Conservation (phyloP, 2,113 vertebrate species). For the Ranitomeya variabilis region DNA sequence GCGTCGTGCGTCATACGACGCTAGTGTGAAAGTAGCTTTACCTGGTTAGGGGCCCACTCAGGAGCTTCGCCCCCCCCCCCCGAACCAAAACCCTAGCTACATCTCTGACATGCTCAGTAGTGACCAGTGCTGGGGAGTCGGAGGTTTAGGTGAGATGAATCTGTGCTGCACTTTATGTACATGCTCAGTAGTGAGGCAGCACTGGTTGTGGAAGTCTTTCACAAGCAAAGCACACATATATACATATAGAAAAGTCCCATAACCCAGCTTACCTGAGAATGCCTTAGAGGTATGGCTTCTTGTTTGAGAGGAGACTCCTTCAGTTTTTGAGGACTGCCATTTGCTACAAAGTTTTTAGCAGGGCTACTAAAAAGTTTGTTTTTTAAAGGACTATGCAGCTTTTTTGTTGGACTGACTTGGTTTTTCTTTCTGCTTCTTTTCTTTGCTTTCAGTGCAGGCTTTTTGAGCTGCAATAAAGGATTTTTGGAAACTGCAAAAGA, state of each 20-base stretch:
- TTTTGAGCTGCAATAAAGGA: conserved; percentile 80
- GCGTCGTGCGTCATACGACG: no score
- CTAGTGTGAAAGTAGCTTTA: no score
- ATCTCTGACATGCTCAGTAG: no score
- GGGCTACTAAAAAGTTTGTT: conserved; percentile 76
- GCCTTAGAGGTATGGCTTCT: conserved; percentile 67
- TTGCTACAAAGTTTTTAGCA: conserved; percentile 67
- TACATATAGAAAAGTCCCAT: neutral
- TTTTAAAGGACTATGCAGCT: conserved; percentile 84
- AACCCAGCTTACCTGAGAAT: conserved; percentile 74
- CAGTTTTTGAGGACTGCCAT: conserved; percentile 76
- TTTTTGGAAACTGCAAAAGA: conserved; percentile 80
- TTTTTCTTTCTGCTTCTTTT: conserved; percentile 84
- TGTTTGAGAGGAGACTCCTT: conserved; percentile 74
- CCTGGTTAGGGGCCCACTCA: no score
- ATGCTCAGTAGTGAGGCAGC: no score
- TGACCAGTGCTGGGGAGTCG: no score
- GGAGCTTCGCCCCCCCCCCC: no score
- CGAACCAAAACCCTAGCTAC: no score
- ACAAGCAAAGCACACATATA: neutral
- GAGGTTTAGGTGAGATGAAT: no score
- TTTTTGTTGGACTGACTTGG: conserved; percentile 77
- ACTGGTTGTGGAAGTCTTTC: neutral
- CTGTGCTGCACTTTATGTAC: no score
- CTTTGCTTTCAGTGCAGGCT: conserved; percentile 75